Conservation (phyloP, 2,113 vertebrate species). For the Mohoua ochrocephala region DNA sequence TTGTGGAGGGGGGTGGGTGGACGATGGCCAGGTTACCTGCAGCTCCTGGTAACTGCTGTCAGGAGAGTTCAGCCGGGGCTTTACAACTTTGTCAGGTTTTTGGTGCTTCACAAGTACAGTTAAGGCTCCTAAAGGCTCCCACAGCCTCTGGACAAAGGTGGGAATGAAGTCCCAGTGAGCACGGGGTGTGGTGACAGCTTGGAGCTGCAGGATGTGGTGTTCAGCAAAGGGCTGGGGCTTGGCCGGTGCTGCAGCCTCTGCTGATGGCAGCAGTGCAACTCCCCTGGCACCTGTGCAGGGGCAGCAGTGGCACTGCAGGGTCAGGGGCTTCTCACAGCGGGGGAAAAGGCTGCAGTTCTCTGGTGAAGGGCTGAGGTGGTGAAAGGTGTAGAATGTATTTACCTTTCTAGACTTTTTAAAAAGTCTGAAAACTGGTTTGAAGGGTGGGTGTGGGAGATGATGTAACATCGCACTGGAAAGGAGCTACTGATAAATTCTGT, state of each 20-base stretch:
- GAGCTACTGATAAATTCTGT: accelerated
- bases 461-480: accelerated
- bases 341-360: neutral
- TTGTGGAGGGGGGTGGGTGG: neutral
- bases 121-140: accelerated
- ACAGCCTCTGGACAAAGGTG: accelerated
- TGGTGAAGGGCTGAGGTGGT: neutral
- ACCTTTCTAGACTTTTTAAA: neutral
- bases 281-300: accelerated
- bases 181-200: accelerated
- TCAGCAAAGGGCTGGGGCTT: accelerated
- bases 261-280: neutral
- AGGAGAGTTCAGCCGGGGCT: accelerated
- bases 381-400: no score
- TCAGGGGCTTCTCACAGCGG: accelerated
- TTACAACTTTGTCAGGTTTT: accelerated
- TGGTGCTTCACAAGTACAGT: accelerated
- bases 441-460: neutral
- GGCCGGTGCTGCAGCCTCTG: no score
- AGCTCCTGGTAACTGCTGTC: neutral
- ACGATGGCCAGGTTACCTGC: neutral
- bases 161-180: accelerated
- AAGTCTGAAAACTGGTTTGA: neutral
- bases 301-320: neutral
- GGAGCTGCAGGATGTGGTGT: accelerated